These are phyloP conservation scores for Psophia crepitans DNA, from an alignment of 2,113 vertebrate genomes.

Conservation along the genomic window DNA sequence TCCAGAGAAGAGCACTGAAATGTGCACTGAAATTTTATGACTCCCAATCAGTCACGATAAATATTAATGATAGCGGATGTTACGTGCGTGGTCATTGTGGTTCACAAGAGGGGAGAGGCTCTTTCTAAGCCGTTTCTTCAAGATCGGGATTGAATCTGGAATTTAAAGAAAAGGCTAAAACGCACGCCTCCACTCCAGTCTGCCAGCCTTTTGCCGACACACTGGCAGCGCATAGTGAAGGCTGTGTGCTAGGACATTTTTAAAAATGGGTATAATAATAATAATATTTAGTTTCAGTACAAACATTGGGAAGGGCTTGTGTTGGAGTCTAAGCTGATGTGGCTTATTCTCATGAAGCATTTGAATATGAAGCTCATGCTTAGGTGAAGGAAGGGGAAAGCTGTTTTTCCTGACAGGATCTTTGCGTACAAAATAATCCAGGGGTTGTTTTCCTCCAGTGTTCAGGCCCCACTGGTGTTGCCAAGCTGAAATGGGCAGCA, in stretches of 20 bases:
- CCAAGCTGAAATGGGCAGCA: background rate
- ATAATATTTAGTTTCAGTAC: background rate
- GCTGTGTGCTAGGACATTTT: background rate
- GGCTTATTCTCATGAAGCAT: background rate
- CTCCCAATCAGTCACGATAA: background rate
- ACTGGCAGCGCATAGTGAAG: background rate
- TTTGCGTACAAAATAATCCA: background rate
- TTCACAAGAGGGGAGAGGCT: background rate
- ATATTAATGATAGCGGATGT: background rate
- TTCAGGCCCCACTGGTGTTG: background rate
- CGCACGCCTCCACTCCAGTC: background rate
- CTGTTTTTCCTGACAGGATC: background rate
- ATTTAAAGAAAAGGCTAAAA: background rate
- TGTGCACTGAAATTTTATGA: conserved; percentile 11
- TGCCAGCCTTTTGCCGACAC: background rate
- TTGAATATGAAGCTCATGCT: background rate
- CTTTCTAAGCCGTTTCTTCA: background rate
- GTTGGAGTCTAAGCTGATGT: background rate
- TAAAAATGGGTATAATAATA: background rate
- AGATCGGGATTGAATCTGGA: background rate
- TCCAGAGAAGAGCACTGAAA: background rate
- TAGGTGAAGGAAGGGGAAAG: background rate
- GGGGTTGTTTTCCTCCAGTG: background rate
- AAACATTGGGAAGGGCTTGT: background rate
- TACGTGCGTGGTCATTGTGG: background rate